Evolutionary conservation across 1,140 invertebrate species (phyloP), one percentile per base, ranked within the genome.

Genomic region (Chelonus insularis): DNA sequence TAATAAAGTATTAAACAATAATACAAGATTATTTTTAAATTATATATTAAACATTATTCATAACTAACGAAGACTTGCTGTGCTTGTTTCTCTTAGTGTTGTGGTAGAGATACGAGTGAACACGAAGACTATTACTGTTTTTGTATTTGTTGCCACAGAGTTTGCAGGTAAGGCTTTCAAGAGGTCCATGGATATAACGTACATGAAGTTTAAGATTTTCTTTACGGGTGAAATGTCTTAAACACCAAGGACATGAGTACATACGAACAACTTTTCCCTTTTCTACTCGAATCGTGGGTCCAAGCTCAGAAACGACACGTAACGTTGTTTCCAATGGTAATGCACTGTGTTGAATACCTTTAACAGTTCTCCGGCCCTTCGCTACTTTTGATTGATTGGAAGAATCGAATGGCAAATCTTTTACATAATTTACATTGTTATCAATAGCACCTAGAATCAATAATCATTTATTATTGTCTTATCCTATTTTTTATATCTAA

Each of bases 101-200:
- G 62, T 82, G 82, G 68, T 83, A 83, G 25, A 83, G 76, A 59
- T 82, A 83, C 62, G 81, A 79, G 68, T 83, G 81, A 52, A 83
- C 82, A 57, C 82, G 80, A 57, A 83, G 69, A 65, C 80, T 82
- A 57, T 83, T 83, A 60, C 79, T 80, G 59, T 82, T 83, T 57
- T 82, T 82, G 66, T 82, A 82, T 69, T 78, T 80, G 67, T 82
- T 82, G 32, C 77, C 78, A 63, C 81, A 82, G 32, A 79, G 72
- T 60, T 79, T 79, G 70, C 81, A 82, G n/a, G 77, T 79, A 12
- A 81, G 72, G 69, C 73, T 79, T 70, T 80, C 78, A 56, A 80
- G 71, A 4, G 80, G 80, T 4, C 79, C 79, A 48, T 82, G 81
- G 56, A 81, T 80, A 56, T 80, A 82, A 45, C 72, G 69, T 5